phyloP scores from a whole-genome alignment of 2,797 vertebrate species.

The Gambusia yucatana region DNA sequence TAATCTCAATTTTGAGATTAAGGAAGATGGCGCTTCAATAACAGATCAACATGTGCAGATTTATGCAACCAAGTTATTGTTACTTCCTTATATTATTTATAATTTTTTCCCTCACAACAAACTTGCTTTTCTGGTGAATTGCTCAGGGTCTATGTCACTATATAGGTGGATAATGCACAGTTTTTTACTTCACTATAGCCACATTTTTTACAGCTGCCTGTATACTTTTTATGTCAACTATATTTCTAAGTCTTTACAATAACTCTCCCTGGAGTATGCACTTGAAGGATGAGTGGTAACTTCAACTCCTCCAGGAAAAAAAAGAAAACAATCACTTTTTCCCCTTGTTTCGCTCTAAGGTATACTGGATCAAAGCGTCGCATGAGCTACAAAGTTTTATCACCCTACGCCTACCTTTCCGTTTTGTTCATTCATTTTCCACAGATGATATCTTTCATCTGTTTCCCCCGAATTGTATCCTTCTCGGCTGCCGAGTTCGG shows the following conservation, averaged over 20 bases:
- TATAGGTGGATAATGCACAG: neutral
- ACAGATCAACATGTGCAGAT: neutral
- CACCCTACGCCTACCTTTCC: constrained; percentile 51
- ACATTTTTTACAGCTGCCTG: constrained; percentile 4
- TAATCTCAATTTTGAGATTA: neutral
- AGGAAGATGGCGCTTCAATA: neutral
- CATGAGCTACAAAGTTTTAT: constrained; percentile 71
- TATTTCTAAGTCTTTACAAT: constrained; percentile 9
- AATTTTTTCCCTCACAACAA: neutral
- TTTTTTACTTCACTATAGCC: neutral
- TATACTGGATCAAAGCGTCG: constrained; percentile 72
- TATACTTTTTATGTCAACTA: constrained; percentile 1
- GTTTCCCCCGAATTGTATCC: constrained; percentile 68
- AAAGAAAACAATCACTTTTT: constrained; percentile 41
- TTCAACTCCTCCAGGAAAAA: constrained; percentile 43
- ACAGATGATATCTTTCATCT: constrained; percentile 74
- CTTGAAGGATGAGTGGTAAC: constrained; percentile 56
- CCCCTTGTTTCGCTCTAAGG: constrained; percentile 59
- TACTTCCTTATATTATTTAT: neutral
- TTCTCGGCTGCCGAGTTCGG: constrained; percentile 53
- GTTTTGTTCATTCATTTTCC: constrained; percentile 69
- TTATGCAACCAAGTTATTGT: neutral
- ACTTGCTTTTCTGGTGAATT: neutral
- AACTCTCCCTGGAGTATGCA: neutral
- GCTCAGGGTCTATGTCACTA: neutral